A percentile compares a stretch with the other conserved stretches of the same genome.
These are phyloP conservation scores for Hofmannophila pseudospretella DNA, from an alignment of 2,888 invertebrate species.

Conservation along the genomic window DNA sequence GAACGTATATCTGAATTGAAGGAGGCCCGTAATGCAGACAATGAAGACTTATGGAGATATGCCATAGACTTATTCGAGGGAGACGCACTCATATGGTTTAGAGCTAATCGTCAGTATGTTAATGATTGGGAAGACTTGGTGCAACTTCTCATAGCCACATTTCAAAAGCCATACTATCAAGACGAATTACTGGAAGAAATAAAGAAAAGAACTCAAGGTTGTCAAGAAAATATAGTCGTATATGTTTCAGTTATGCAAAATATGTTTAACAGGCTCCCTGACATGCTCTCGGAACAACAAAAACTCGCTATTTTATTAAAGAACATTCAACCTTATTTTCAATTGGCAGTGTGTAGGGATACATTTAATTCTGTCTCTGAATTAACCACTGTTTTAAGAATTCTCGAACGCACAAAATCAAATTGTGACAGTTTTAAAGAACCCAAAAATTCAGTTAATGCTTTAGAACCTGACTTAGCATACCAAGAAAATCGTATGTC, in stretches of 20 bases:
- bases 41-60: conserved; percentile 7
- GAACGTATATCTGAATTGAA: conserved; percentile 7
- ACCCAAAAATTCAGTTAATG: background rate
- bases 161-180: conserved; percentile 7
- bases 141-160: background rate
- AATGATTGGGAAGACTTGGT: conserved; percentile 2
- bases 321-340: conserved; percentile 10
- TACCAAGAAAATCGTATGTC: no score
- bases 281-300: conserved; percentile 1
- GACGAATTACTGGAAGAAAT: conserved; percentile 8
- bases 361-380: background rate
- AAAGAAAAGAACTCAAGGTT: conserved; percentile 7
- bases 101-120: conserved; percentile 1
- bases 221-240: conserved; percentile 1
- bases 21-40: conserved; percentile 7
- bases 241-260: conserved; percentile 7
- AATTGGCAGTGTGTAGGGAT: conserved; percentile 7
- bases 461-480: conserved; percentile 8
- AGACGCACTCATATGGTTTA: conserved; percentile 8
- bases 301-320: conserved; percentile 5
- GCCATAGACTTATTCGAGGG: conserved; percentile 8
- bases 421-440: conserved; percentile 11
- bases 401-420: conserved; percentile 6
- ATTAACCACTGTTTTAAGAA: background rate
- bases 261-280: conserved; percentile 7